phyloP scores from a whole-genome alignment of 2,888 invertebrate genomes.

The Sepioteuthis lessoniana region DNA sequence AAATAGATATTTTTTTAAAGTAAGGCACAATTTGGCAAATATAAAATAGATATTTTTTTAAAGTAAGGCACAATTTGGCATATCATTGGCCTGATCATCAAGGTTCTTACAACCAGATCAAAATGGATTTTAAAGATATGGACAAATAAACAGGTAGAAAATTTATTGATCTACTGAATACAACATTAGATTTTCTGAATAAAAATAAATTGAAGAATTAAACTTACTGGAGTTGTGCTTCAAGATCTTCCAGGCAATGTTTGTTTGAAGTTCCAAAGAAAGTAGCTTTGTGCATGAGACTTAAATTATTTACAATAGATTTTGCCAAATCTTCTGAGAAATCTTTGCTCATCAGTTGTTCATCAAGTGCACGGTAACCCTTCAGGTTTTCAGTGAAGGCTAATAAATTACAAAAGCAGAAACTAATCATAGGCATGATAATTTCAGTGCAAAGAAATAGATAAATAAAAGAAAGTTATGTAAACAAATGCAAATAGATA shows the following conservation, averaged over 20 bases:
- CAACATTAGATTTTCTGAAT: neutral
- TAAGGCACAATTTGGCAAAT: no score
- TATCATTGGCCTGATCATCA: no score
- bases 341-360: neutral
- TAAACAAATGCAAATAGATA: no score
- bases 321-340: slow-evolving; percentile 8
- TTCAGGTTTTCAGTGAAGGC: neutral
- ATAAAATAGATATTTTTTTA: no score
- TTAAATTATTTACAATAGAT: neutral
- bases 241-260: slow-evolving; percentile 19
- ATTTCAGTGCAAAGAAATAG: no score
- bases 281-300: neutral
- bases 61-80: no score
- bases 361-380: neutral
- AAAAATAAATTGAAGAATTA: neutral
- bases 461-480: no score
- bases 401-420: neutral
- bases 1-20: no score
- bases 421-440: neutral
- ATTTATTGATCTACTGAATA: no score
- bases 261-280: neutral
- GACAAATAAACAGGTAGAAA: neutral
- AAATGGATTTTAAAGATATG: neutral
- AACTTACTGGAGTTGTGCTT: slow-evolving; percentile 37
- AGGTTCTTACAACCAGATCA: no score